These are phyloP conservation scores for Enteromius trimaculatus DNA, from an alignment of 2,797 vertebrate genomes.

Conservation along the genomic window DNA sequence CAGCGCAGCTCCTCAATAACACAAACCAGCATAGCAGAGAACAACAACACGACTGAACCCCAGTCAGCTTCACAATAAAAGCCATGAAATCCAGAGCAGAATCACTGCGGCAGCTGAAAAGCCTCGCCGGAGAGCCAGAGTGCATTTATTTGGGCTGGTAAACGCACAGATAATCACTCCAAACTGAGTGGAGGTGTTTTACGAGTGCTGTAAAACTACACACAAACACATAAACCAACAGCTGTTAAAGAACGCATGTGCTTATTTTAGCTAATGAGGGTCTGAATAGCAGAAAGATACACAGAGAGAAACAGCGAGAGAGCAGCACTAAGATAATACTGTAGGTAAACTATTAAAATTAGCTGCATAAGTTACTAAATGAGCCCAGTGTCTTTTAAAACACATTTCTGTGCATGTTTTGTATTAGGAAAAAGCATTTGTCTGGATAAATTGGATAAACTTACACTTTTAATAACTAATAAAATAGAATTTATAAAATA, in stretches of 20 bases:
- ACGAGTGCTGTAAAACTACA: constrained; percentile 76
- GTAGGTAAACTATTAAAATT: background rate
- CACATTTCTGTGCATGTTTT: background rate
- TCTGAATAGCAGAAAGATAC: constrained; percentile 21
- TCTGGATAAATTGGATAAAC: background rate
- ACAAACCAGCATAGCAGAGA: background rate
- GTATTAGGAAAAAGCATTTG: background rate
- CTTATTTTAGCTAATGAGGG: constrained; percentile 80
- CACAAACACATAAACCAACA: constrained; percentile 77
- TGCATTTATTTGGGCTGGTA: constrained; percentile 74
- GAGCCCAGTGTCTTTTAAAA: background rate
- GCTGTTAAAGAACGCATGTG: constrained; percentile 77
- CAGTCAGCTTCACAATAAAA: background rate
- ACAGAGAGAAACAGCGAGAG: constrained; percentile 1
- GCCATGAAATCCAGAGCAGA: constrained; percentile 2
- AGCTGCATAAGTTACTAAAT: background rate
- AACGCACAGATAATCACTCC: constrained; percentile 77
- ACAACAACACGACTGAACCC: background rate
- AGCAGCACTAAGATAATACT: background rate
- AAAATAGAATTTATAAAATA: background rate
- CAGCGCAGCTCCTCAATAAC: background rate
- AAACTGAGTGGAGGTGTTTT: constrained; percentile 79
- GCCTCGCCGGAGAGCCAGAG: background rate
- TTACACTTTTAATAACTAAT: background rate
- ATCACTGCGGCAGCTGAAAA: background rate